Conservation (phyloP, 2,888 invertebrate genomes). For the Tachystola acroxantha region DNA sequence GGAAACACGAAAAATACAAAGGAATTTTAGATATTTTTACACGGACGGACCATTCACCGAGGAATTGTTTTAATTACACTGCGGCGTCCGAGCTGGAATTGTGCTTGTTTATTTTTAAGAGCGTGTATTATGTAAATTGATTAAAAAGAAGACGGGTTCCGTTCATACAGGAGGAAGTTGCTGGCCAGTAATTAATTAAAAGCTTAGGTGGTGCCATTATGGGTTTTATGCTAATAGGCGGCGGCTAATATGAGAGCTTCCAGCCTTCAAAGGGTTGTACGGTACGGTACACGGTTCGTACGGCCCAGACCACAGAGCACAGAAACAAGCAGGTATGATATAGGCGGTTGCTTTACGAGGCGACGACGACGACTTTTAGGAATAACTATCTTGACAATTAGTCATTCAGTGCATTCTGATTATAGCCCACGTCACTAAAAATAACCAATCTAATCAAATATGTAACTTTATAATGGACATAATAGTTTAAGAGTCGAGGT, state of each 20-base stretch:
- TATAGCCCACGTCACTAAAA: too few species aligned
- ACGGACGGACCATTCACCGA: slow-evolving; percentile 14
- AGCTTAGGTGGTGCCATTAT: slow-evolving; percentile 62
- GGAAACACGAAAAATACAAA: slow-evolving; percentile 8
- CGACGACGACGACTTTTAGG: too few species aligned
- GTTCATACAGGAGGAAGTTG: slow-evolving; percentile 39
- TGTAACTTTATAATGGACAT: too few species aligned
- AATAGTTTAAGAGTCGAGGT: too few species aligned
- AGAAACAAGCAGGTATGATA: too few species aligned
- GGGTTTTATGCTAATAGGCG: slow-evolving; percentile 70
- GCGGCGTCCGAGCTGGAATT: slow-evolving; percentile 5
- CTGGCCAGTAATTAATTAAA: slow-evolving; percentile 70
- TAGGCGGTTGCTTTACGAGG: too few species aligned
- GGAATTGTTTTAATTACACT: slow-evolving; percentile 34
- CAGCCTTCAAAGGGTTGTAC: slow-evolving; percentile 54
- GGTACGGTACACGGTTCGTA: slow-evolving; percentile 17
- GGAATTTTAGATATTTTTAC: slow-evolving; percentile 1
- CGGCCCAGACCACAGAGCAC: background rate
- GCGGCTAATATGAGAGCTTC: slow-evolving; percentile 56
- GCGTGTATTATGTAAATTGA: slow-evolving; percentile 41
- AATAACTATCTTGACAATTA: too few species aligned
- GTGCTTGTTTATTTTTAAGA: slow-evolving; percentile 20
- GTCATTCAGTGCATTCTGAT: too few species aligned
- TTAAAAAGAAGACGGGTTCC: slow-evolving; percentile 33
- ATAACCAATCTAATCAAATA: too few species aligned